These are phyloP conservation scores for Ceriagrion tenellum DNA, from an alignment of 2,888 invertebrate genomes.

Conservation along the genomic window DNA sequence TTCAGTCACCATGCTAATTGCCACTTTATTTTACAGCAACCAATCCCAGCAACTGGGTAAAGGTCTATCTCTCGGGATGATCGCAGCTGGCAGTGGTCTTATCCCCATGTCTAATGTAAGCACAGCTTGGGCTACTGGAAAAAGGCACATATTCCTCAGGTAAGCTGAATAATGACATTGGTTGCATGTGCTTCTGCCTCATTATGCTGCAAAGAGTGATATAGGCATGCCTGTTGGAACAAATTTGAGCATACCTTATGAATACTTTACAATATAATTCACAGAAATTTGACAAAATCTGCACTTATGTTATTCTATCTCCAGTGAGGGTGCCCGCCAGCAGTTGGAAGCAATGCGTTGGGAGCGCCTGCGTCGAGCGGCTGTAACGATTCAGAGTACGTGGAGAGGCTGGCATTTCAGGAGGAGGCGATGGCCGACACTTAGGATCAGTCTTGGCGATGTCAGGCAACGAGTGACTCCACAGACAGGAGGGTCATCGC, in stretches of 20 bases:
- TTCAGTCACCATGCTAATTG: not conserved
- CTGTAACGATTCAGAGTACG: slow-evolving; percentile 89
- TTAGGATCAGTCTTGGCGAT: slow-evolving; percentile 77
- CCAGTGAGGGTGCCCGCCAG: slow-evolving; percentile 94
- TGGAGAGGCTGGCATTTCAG: slow-evolving; percentile 91
- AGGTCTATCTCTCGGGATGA: slow-evolving; percentile 51
- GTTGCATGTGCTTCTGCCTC: too few species aligned
- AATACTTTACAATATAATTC: not conserved
- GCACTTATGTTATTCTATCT: not conserved
- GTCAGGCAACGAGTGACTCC: slow-evolving; percentile 70
- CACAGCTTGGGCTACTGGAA: slow-evolving; percentile 94
- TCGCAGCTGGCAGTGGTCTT: slow-evolving; percentile 53
- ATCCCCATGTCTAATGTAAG: slow-evolving; percentile 78
- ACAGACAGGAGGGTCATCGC: slow-evolving; percentile 66
- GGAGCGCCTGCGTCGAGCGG: slow-evolving; percentile 88
- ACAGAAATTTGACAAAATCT: not conserved
- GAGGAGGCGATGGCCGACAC: slow-evolving; percentile 82
- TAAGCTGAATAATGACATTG: slow-evolving; percentile 72
- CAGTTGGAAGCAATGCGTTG: slow-evolving; percentile 91
- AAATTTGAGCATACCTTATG: not conserved
- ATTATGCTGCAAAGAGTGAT: slow-evolving; percentile 4
- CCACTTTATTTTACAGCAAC: slow-evolving; percentile 3
- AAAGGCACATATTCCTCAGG: slow-evolving; percentile 93
- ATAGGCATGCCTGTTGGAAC: not conserved
- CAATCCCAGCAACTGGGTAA: slow-evolving; percentile 54